These are phyloP conservation scores for Eriosoma lanigerum DNA, from an alignment of 1,140 invertebrate genomes.

Conservation along the genomic window DNA sequence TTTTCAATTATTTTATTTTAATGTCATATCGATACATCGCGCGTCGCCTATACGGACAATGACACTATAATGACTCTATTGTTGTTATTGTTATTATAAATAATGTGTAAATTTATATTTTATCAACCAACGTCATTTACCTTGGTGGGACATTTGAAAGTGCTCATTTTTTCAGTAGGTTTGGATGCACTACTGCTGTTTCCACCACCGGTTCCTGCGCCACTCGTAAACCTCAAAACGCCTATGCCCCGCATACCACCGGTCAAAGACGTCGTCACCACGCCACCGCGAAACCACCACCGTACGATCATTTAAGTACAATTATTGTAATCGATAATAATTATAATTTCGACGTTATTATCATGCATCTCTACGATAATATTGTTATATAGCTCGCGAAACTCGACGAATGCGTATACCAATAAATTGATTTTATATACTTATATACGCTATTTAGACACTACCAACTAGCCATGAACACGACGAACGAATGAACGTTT, in stretches of 20 bases:
- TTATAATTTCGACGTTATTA: too few relatives aligned
- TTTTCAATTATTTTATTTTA: too few relatives aligned
- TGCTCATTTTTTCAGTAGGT: constrained; percentile 3
- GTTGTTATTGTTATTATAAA: too few relatives aligned
- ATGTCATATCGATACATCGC: too few relatives aligned
- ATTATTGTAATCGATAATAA: not conserved
- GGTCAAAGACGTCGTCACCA: not conserved
- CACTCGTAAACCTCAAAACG: not conserved
- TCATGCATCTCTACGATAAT: too few relatives aligned
- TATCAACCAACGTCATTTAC: not conserved
- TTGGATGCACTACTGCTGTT: not conserved
- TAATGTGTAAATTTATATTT: too few relatives aligned
- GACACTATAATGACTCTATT: too few relatives aligned
- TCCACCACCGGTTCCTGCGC: not conserved
- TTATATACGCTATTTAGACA: not conserved
- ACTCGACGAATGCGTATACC: not conserved
- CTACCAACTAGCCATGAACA: not conserved
- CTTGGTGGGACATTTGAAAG: constrained; percentile 31
- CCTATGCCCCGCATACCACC: not conserved
- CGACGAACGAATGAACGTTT: not conserved
- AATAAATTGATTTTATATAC: not conserved
- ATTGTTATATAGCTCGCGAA: too few relatives aligned
- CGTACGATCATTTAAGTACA: too few relatives aligned
- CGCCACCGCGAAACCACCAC: not conserved
- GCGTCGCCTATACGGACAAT: too few relatives aligned